Base-by-base conservation (phyloP, 2,888 invertebrate genomes). In the Bruchidius siliquastri region DNA sequence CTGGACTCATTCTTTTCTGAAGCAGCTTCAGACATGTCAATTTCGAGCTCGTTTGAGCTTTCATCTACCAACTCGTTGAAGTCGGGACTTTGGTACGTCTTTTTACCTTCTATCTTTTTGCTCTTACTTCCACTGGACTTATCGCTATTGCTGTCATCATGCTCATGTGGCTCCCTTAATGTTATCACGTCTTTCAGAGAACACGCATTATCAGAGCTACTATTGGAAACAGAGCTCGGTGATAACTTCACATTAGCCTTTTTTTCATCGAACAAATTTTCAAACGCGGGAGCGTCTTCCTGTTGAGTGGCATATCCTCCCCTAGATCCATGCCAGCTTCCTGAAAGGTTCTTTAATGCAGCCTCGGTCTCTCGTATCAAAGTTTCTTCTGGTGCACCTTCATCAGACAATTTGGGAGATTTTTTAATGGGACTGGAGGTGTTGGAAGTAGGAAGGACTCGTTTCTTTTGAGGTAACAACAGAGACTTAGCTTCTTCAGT, bases 331-430 rank as follows among this genome's bases (percentile, higher is more conserved):
- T 92, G 91, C 93, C 95, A 95, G 84, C 93, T 94, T 20, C 94
- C 95, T 0, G 96, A 95, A n/a, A 96, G 87, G 79, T 94, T 94
- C 85, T 94, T 94, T 32, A 96, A 86, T 0, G 96, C 96, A 0
- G 94, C 94, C 84, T 96, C 96, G 1, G 96, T 96, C 85, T 96
- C 96, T 72, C 94, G 89, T 77, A 96, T 94, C 73, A 95, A 89
- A 0, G 92, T 93, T 84, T 96, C 96, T 83, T 95, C 94, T 80
- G 94, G 94, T 20, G 81, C 83, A 72, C 84, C 84, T 72, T 86
- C 87, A 73, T 84, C 83, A 67, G 77, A 80, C 79, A 81, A 87
- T 88, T 83, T 90, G 86, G 81, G 89, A 86, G 79, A 83, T 77
- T 87, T 87, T 79, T 86, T 86, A 6, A 83, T 81, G 3, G 86